Conservation (phyloP, 1,140 invertebrate genomes). For the Zeugodacus cucurbitae region DNA sequence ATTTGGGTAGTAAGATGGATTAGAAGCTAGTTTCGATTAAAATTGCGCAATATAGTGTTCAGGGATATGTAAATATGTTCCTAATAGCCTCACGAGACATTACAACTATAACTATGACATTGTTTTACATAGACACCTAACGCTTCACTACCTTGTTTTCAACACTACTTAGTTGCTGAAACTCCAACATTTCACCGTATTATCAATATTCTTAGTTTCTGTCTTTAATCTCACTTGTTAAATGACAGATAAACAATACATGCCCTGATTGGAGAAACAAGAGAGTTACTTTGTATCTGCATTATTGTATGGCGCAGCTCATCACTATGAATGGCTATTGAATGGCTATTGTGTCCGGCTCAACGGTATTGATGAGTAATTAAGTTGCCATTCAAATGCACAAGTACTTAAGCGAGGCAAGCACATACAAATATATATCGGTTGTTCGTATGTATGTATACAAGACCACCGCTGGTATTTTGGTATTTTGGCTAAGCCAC, state of each 20-base stretch:
- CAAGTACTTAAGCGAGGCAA: neutral
- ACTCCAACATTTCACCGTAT: too few species aligned
- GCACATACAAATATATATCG: neutral
- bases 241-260: neutral
- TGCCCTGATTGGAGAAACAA: neutral
- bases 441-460: neutral
- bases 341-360: neutral
- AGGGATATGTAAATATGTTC: too few species aligned
- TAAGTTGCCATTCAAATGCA: conserved; percentile 13
- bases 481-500: neutral
- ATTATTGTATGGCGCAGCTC: neutral
- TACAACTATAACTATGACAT: too few species aligned
- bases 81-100: too few species aligned
- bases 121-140: too few species aligned
- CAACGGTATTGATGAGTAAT: conserved; percentile 6
- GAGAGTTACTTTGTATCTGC: neutral
- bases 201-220: too few species aligned
- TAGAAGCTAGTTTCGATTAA: too few species aligned
- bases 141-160: too few species aligned
- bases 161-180: too few species aligned
- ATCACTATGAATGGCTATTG: neutral
- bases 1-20: too few species aligned
- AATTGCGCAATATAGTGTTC: too few species aligned
- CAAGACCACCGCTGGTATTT: neutral
- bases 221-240: neutral